Evolutionary conservation across 2,888 invertebrate species (phyloP), one percentile per base, ranked within the genome.

Genomic region (Chaetoderma sp.): DNA sequence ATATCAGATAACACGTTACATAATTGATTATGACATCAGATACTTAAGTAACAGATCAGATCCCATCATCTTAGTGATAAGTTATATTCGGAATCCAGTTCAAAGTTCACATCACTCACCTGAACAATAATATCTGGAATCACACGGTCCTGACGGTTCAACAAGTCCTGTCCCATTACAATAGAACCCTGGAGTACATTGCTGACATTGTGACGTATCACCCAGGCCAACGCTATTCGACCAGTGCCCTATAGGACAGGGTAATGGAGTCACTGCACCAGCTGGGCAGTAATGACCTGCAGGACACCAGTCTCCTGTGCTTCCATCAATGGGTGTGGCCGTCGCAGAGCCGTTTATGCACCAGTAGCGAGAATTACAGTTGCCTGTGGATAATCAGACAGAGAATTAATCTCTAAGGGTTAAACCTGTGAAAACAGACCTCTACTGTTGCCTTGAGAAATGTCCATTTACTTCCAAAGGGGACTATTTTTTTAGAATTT

Each of bases 301-400:
- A 2, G 82, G 82, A 73, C 85, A 85, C 0, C 62, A 60, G 57
- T 73, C 62, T 49, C 84, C 84, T 1, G 78, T 82, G 8, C 73
- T 63, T 8, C 80, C 82, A 71, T 83, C 83, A 4, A 60, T 77
- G 0, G 85, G 84, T 13, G 79, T 80, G 5, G 79, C 65, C 6
- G 75, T 75, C 10, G 78, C 60, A 0, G 84, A 75, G 6, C 83
- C 82, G 62, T 73, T 73, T n/a, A 75, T 78, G 65, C 85, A 85
- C 73, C 74, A 80, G 67, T 72, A 81, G 0, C 79, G 72, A 28
- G 78, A 78, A 39, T 63, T 55, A 68, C 82, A 82, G 47, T 74
- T 70, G 16, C 78, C 81, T 81, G 65, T 5, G 45, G 54, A 25
- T 16, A 68, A 18, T 21, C 5, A 45, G 52, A 52, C n/a, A 23